phyloP scores from a whole-genome alignment of 2,888 invertebrate genomes.

The Euzetes globulus region DNA sequence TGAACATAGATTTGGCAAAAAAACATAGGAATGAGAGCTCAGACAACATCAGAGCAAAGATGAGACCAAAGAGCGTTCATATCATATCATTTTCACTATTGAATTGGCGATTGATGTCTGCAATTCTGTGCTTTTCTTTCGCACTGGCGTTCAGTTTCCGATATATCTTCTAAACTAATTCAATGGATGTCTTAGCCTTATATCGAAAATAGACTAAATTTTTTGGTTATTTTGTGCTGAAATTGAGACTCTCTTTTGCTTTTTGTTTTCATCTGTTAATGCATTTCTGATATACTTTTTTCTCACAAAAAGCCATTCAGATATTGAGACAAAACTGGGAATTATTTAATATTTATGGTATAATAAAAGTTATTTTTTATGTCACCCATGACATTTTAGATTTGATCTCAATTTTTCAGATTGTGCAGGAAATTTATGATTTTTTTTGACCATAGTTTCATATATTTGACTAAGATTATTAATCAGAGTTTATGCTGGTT shows the following conservation, averaged over 20 bases:
- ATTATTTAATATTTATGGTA: not conserved
- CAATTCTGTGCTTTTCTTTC: not conserved
- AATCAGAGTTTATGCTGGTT: too few relatives aligned
- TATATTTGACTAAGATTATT: too few relatives aligned
- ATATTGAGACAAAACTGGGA: not conserved
- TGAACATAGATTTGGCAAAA: too few relatives aligned
- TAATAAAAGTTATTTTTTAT: conserved; percentile 2
- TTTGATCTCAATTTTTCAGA: not conserved
- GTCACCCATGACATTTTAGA: too few relatives aligned
- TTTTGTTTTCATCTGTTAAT: not conserved
- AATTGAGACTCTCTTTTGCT: not conserved
- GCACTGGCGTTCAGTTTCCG: not conserved
- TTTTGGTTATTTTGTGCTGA: not conserved
- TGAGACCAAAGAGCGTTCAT: not conserved
- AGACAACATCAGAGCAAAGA: too few relatives aligned
- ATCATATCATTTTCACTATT: not conserved
- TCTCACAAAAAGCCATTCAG: too few relatives aligned
- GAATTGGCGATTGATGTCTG: not conserved
- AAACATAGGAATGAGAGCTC: too few relatives aligned
- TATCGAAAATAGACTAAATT: not conserved
- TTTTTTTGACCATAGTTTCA: too few relatives aligned
- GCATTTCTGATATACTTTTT: conserved; percentile 5
- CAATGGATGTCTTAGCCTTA: not conserved
- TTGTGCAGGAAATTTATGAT: too few relatives aligned
- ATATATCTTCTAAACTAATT: not conserved